Evolutionary conservation across 2,797 vertebrate species (phyloP).

Genomic region (Anguilla obscura): DNA sequence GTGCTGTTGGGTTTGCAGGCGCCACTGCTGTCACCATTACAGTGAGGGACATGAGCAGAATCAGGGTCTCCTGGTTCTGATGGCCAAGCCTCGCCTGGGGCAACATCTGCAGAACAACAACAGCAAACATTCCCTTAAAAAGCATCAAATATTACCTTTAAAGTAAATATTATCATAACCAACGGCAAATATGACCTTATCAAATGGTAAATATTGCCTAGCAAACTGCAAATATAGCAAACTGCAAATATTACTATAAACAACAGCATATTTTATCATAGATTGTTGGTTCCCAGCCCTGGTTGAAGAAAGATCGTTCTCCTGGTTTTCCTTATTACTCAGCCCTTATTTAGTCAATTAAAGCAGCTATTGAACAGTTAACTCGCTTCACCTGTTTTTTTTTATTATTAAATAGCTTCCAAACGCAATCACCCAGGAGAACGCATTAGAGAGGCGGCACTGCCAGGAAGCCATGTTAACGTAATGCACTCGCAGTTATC

Average conservation of each 20-base stretch:
- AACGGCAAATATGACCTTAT: not conserved
- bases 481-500: not conserved
- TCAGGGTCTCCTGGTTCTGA: constrained; percentile 40
- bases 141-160: not conserved
- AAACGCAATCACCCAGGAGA: not conserved
- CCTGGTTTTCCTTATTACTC: not conserved
- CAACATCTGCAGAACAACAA: constrained; percentile 29
- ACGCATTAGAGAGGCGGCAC: not conserved
- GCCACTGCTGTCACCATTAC: constrained; percentile 51
- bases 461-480: not conserved
- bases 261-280: no score
- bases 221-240: not conserved
- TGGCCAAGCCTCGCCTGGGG: constrained; percentile 41
- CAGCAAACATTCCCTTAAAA: not conserved
- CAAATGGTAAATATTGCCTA: not conserved
- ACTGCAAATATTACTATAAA: not conserved
- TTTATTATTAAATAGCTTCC: not conserved
- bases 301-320: not conserved
- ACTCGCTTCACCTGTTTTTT: not conserved
- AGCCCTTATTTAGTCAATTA: not conserved
- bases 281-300: not conserved
- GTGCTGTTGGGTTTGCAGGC: constrained; percentile 67
- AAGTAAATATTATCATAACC: not conserved
- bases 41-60: constrained; percentile 61
- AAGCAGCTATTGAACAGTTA: not conserved